A percentile compares a stretch with the other conserved stretches of the same genome.
These are phyloP conservation scores for Harpalus rubripes DNA, from an alignment of 2,888 invertebrate species.

Conservation along the genomic window DNA sequence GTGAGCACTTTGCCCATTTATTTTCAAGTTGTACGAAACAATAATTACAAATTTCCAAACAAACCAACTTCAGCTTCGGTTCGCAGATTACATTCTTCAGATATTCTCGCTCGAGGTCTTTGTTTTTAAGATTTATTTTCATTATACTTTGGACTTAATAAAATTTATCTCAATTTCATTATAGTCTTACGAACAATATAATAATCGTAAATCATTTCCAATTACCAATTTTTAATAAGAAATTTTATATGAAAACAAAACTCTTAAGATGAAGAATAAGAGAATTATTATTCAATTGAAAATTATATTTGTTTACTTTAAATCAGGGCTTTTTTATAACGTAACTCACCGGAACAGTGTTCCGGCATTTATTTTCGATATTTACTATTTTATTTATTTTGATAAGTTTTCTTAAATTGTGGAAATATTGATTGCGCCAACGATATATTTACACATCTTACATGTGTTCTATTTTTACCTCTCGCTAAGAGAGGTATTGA, in stretches of 20 bases:
- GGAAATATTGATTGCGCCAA: too few relatives aligned
- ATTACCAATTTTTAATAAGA: not conserved
- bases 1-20: slow-evolving; percentile 29
- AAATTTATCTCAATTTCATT: slow-evolving; percentile 24
- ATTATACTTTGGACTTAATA: slow-evolving; percentile 22
- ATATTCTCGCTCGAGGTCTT: not conserved
- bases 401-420: too few relatives aligned
- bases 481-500: too few relatives aligned
- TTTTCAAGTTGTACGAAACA: slow-evolving; percentile 40
- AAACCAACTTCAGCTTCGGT: slow-evolving; percentile 33
- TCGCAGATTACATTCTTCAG: slow-evolving; percentile 19
- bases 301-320: too few relatives aligned
- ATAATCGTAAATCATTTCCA: slow-evolving; percentile 25
- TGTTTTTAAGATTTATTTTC: slow-evolving; percentile 29
- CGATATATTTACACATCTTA: too few relatives aligned
- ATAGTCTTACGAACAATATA: not conserved
- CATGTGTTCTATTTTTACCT: too few relatives aligned
- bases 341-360: too few relatives aligned
- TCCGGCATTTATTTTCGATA: too few relatives aligned
- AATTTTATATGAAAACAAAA: not conserved
- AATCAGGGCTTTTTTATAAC: too few relatives aligned
- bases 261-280: not conserved
- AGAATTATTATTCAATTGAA: not conserved
- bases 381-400: too few relatives aligned
- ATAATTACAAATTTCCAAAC: slow-evolving; percentile 43